Base-by-base conservation (phyloP, 2,797 vertebrate genomes). In the Rhinophrynus dorsalis region DNA sequence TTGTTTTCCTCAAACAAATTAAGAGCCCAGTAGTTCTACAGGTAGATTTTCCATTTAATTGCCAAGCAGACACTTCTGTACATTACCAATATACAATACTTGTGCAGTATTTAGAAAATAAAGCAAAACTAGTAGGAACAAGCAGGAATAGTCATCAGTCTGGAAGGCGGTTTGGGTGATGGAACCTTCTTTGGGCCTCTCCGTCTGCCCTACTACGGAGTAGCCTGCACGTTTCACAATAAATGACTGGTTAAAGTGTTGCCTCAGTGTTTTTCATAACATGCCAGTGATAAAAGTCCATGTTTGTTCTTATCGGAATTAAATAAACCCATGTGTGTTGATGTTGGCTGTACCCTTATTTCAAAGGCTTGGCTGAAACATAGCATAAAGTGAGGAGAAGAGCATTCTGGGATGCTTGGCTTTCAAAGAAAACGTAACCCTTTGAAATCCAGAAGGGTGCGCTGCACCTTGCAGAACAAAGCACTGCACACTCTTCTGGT, bases 311-410 rank as follows among this genome's bases (percentile, higher is more conserved):
- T 60, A 54, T 73, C 55, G 7, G 20, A 20, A 44, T 52, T 44
- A 59, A 58, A 59, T 35, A 73, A 73, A 21, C 44, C 47, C 27
- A 15, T 20, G 61, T 42, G 26, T 73, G 62, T 73, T 73, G 69
- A 59, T 15, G 2, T 73, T 73, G 62, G 69, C 69, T 52, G 45
- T 59, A 52, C 69, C 21, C 12, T 56, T 32, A 20, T 58, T 24
- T 9, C 18, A 33, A 17, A 58, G 48, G 23, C 23, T 70, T 33
- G n/a, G 58, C 30, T 23, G 12, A 48, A 40, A 13, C 29, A 55
- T 30, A 61, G 52, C 29, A n/a, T n/a, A 61, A 35, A 33, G 20
- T 8, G 3, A 42, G 7, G 23, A 54, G 37, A 54, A 61, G 30
- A 10, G 21, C 29, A 45, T 24, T 42, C 27, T 18, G 29, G 13